phyloP scores from a whole-genome alignment of 2,113 vertebrate genomes.

The Pyxicephalus adspersus region DNA sequence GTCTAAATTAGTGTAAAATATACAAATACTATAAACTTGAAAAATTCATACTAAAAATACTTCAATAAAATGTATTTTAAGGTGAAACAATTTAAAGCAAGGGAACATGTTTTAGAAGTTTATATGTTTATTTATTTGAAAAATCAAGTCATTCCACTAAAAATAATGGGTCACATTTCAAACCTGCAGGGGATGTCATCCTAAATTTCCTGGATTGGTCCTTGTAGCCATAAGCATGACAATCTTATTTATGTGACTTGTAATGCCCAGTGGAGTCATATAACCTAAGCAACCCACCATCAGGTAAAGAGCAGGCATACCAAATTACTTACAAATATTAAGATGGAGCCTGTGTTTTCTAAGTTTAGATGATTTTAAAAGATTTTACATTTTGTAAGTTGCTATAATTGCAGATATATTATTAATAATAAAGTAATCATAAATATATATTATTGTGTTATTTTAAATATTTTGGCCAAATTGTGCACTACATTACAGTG shows the following conservation, averaged over 20 bases:
- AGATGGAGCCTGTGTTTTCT: too few relatives aligned
- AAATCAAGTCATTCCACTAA: conserved; percentile 51
- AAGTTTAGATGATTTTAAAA: too few relatives aligned
- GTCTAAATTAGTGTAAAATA: background rate
- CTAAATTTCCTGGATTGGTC: conserved; percentile 78
- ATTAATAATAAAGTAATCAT: too few relatives aligned
- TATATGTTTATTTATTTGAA: conserved; percentile 14
- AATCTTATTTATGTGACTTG: conserved; percentile 72
- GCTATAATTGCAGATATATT: too few relatives aligned
- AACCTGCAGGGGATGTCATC: conserved; percentile 81
- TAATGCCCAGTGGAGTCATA: conserved; percentile 70
- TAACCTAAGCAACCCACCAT: conserved; percentile 49
- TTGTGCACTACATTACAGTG: too few relatives aligned
- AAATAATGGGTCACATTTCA: conserved; percentile 81
- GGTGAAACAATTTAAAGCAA: background rate
- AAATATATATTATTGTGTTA: too few relatives aligned
- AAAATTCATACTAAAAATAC: background rate
- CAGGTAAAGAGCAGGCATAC: too few relatives aligned
- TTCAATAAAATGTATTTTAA: background rate
- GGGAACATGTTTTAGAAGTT: background rate
- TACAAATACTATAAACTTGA: background rate
- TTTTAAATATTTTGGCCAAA: too few relatives aligned
- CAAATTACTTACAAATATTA: too few relatives aligned
- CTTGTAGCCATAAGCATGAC: conserved; percentile 74
- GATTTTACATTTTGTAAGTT: too few relatives aligned